phyloP scores from a whole-genome alignment of 2,113 vertebrate genomes.

The Tautogolabrus adspersus region DNA sequence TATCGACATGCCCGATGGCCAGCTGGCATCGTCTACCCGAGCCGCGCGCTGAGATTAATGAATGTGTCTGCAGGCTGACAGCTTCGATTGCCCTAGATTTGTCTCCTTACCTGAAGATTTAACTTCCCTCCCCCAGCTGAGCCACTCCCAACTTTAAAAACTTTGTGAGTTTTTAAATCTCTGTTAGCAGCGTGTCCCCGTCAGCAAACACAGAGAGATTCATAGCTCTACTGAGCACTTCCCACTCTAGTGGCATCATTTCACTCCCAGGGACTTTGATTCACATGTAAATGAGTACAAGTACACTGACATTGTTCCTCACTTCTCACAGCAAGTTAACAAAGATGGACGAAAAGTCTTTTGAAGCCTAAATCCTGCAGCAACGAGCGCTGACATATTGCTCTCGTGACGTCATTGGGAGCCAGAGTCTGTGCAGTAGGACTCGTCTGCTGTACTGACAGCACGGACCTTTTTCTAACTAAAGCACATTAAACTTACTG shows the following conservation, averaged over 20 bases:
- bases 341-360: too few relatives aligned
- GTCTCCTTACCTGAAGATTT: slow-evolving; percentile 75
- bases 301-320: background rate
- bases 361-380: too few relatives aligned
- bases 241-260: background rate
- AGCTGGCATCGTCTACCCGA: slow-evolving; percentile 73
- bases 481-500: too few relatives aligned
- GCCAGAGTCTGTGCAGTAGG: too few relatives aligned
- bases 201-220: background rate
- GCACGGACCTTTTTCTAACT: too few relatives aligned
- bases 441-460: too few relatives aligned
- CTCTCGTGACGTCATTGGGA: too few relatives aligned
- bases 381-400: too few relatives aligned
- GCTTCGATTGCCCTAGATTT: slow-evolving; percentile 76
- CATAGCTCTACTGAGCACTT: background rate
- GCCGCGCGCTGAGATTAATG: slow-evolving; percentile 70
- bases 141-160: slow-evolving; percentile 61
- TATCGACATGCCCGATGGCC: slow-evolving; percentile 76
- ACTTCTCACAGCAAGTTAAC: too few relatives aligned
- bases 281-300: background rate
- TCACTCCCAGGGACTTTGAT: background rate
- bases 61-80: slow-evolving; percentile 75
- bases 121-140: slow-evolving; percentile 49
- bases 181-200: slow-evolving; percentile 23
- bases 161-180: slow-evolving; percentile 51